Evolutionary conservation across 2,113 vertebrate genomes (phyloP).

Genomic region (Taurulus bubalis): DNA sequence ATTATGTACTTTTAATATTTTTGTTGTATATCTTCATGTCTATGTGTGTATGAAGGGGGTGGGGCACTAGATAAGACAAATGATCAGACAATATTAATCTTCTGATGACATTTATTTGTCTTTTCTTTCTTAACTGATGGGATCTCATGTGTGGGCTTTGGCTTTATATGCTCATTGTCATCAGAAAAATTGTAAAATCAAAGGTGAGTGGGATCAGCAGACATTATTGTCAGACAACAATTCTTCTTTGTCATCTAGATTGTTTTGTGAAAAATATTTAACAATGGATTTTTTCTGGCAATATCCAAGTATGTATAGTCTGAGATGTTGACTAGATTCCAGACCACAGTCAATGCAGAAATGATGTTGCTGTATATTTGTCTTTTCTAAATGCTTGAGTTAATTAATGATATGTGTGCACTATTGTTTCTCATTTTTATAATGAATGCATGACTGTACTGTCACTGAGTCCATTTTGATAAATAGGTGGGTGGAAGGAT

Average conservation of each 20-base stretch:
- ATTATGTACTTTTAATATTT: slow-evolving; percentile 54
- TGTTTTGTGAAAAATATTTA: slow-evolving; percentile 78
- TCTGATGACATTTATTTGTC: slow-evolving; percentile 75
- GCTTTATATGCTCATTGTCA: slow-evolving; percentile 47
- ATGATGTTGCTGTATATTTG: slow-evolving; percentile 46
- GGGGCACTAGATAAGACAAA: slow-evolving; percentile 65
- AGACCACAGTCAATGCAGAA: slow-evolving; percentile 30
- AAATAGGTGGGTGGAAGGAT: slow-evolving; percentile 85
- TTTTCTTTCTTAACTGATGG: slow-evolving; percentile 60
- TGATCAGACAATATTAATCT: slow-evolving; percentile 62
- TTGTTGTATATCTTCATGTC: slow-evolving; percentile 45
- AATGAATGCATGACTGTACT: slow-evolving; percentile 86
- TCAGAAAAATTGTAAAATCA: slow-evolving; percentile 85
- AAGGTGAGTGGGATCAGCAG: slow-evolving; percentile 83
- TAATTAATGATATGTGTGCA: slow-evolving; percentile 84
- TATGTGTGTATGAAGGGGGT: slow-evolving; percentile 12
- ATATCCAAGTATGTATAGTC: neutral
- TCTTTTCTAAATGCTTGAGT: slow-evolving; percentile 67
- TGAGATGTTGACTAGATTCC: slow-evolving; percentile 14
- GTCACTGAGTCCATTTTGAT: slow-evolving; percentile 86
- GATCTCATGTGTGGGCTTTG: slow-evolving; percentile 43
- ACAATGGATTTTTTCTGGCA: slow-evolving; percentile 13
- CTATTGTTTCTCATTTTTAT: slow-evolving; percentile 83
- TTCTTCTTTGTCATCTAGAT: slow-evolving; percentile 82
- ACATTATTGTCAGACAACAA: slow-evolving; percentile 79